Evolutionary conservation across 2,888 invertebrate species (phyloP).

Genomic region (Coronaproctus castanopsis): DNA sequence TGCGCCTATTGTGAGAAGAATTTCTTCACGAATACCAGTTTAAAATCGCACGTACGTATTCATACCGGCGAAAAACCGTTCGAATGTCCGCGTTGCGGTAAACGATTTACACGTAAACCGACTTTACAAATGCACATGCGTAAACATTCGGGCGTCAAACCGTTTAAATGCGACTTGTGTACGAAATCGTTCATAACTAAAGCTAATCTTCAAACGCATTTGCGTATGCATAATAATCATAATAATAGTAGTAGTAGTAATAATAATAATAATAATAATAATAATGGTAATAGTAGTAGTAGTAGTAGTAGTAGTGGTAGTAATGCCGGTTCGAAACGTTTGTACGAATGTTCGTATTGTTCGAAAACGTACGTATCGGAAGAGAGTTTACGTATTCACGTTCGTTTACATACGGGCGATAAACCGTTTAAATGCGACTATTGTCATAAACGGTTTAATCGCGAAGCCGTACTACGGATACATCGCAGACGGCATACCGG

Average conservation of each 20-base stretch:
- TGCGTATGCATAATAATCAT: conserved; percentile 7
- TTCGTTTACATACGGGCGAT: conserved; percentile 11
- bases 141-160: conserved; percentile 9
- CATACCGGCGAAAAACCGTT: conserved; percentile 16
- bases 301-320: too few relatives aligned
- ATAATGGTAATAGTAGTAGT: too few relatives aligned
- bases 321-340: conserved; percentile 4
- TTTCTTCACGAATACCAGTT: conserved; percentile 15
- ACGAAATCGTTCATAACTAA: conserved; percentile 9
- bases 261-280: too few relatives aligned
- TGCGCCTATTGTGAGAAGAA: conserved; percentile 15
- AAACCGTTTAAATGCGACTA: conserved; percentile 11
- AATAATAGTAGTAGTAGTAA: too few relatives aligned
- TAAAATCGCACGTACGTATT: conserved; percentile 14
- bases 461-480: conserved; percentile 10
- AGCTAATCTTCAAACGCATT: conserved; percentile 11
- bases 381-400: conserved; percentile 10
- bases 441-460: conserved; percentile 10
- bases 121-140: conserved; percentile 13
- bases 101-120: conserved; percentile 15
- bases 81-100: conserved; percentile 15
- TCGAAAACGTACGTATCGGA: conserved; percentile 12
- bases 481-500: conserved; percentile 10
- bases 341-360: conserved; percentile 8
- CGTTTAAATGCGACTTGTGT: conserved; percentile 10